Conservation (phyloP, 2,797 vertebrate species). For the Gorsachius magnificus region DNA sequence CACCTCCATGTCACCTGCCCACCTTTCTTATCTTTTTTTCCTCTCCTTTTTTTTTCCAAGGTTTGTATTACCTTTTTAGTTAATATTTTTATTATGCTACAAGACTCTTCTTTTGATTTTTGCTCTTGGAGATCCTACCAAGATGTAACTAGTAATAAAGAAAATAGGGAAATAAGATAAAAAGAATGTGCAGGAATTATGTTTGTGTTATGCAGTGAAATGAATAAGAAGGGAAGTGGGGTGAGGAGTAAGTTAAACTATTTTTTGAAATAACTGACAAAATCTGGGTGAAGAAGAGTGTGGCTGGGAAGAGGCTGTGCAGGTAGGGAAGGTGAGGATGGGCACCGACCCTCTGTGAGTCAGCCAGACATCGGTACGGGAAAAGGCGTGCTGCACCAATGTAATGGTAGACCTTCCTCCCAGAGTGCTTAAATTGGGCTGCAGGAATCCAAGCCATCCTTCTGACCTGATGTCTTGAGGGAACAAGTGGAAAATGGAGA, state of each 20-base stretch:
- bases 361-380: accelerated
- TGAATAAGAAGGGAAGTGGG: background rate
- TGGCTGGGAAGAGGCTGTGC: background rate
- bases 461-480: background rate
- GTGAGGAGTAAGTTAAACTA: background rate
- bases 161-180: background rate
- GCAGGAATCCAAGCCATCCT: background rate
- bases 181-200: background rate
- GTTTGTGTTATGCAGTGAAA: background rate
- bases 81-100: background rate
- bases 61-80: background rate
- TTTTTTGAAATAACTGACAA: background rate
- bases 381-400: background rate
- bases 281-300: accelerated
- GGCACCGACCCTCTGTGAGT: too few relatives aligned
- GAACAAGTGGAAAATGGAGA: background rate
- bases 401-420: background rate
- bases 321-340: too few relatives aligned
- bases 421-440: background rate
- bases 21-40: background rate
- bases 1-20: background rate
- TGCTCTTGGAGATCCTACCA: background rate
- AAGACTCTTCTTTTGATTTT: background rate
- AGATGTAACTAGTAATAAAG: background rate
- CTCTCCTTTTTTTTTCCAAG: background rate